Conservation (phyloP, 2,888 invertebrate genomes). For the Emesis furor region DNA sequence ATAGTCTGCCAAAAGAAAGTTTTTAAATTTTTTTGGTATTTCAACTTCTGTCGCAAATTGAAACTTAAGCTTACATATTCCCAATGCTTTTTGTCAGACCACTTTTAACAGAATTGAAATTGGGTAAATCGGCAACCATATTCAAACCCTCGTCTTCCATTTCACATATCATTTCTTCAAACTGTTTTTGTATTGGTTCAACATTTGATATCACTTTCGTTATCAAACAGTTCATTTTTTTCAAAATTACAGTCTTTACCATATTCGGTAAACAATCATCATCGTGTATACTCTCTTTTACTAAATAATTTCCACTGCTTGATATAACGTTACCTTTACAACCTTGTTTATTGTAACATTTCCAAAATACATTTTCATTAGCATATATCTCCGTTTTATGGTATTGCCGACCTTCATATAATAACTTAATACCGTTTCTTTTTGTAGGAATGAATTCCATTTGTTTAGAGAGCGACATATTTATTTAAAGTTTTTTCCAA, state of each 20-base stretch:
- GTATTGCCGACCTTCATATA: slow-evolving; percentile 11
- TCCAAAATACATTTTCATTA: slow-evolving; percentile 8
- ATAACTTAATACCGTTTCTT: slow-evolving; percentile 11
- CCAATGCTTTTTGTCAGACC: no score
- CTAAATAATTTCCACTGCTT: slow-evolving; percentile 8
- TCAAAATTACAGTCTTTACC: background rate
- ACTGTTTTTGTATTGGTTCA: no score
- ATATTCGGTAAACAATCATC: slow-evolving; percentile 14
- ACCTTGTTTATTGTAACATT: slow-evolving; percentile 8
- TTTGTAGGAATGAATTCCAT: slow-evolving; percentile 8
- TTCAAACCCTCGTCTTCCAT: no score
- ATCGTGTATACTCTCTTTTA: slow-evolving; percentile 10
- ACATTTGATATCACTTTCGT: no score
- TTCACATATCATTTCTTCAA: no score
- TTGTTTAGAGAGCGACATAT: slow-evolving; percentile 7
- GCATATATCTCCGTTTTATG: slow-evolving; percentile 11
- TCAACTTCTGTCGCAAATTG: no score
- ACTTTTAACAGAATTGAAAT: no score
- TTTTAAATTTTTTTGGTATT: no score
- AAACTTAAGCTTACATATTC: no score
- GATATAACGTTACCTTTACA: slow-evolving; percentile 11
- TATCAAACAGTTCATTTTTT: no score
- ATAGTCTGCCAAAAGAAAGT: no score
- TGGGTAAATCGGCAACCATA: no score
- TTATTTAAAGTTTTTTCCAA: slow-evolving; percentile 1